Conservation (phyloP, 1,140 invertebrate genomes). For the Mercenaria mercenaria region DNA sequence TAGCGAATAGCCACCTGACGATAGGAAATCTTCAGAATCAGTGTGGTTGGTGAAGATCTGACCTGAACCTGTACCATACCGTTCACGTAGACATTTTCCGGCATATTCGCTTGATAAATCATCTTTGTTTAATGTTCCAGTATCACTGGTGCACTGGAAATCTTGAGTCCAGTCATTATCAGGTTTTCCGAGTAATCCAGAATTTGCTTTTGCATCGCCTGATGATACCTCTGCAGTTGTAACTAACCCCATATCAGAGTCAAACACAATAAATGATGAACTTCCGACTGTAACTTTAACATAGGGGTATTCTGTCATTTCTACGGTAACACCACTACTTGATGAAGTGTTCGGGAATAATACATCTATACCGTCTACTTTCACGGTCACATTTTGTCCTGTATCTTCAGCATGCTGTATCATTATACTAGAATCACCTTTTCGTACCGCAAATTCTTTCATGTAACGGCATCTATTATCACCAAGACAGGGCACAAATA, state of each 20-base stretch:
- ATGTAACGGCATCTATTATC: slow-evolving; percentile 59
- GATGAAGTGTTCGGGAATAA: slow-evolving; percentile 5
- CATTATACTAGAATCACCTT: background rate
- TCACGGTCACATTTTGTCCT: slow-evolving; percentile 14
- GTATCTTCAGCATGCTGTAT: slow-evolving; percentile 35
- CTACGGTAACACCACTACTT: background rate
- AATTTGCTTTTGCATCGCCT: background rate
- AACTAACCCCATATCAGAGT: slow-evolving; percentile 43
- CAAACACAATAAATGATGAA: slow-evolving; percentile 23
- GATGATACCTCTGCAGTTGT: background rate
- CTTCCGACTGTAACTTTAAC: slow-evolving; percentile 6
- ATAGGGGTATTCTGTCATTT: background rate
- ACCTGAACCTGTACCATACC: background rate
- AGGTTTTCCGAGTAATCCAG: slow-evolving; percentile 42
- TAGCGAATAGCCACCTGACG: slow-evolving; percentile 45
- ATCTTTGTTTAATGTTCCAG: background rate
- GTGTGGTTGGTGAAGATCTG: slow-evolving; percentile 37
- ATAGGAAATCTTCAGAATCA: background rate
- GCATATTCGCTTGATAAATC: slow-evolving; percentile 20
- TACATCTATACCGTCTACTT: background rate
- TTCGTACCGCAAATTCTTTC: slow-evolving; percentile 21
- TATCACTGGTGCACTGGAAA: slow-evolving; percentile 17
- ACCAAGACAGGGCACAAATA: slow-evolving; percentile 70
- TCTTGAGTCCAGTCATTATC: slow-evolving; percentile 43
- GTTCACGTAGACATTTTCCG: slow-evolving; percentile 22